Base-by-base conservation (phyloP, 2,113 vertebrate species). In the Brachionichthys hirsutus region DNA sequence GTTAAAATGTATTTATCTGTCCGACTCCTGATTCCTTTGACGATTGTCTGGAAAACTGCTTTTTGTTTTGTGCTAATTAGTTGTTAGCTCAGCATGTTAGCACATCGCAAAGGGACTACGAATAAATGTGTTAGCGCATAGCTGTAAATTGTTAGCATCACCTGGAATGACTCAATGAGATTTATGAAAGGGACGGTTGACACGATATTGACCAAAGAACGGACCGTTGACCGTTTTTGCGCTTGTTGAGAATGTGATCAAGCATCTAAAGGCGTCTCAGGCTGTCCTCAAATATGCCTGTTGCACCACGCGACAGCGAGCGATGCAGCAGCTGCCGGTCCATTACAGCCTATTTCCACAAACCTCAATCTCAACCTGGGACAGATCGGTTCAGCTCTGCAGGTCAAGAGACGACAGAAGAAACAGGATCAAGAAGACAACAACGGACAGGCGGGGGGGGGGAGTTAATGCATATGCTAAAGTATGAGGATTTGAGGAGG, bases 321-420 rank as follows among this genome's bases (percentile, higher is more conserved):
- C 3, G 24, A 30, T 30, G 24, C 24, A 30, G 24, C 24, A 30
- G 24, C 24, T 30, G 1, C 5, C 1, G 24, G 24, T 30, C 24
- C 8, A 30, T 30, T 30, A 30, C 8, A 30, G 24, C 2, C 24
- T 8, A 30, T 30, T 30, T 30, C 24, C 24, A 30, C 1, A 30
- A 30, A 30, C 1, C 24, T 70, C 73, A 66, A 74, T 80, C 64
- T 59, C 53, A 62, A 42, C 16, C 50, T 19, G 10, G 15, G 30
- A 55, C 52, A 10, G 24, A 30, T 30, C 44, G 56, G 65, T 47
- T 67, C 56, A 70, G 61, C 60, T 48, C 48, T 15, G 6, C n/a
- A 40, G 53, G 66, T 62, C n/a, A 24, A 50, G 50, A 61, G 42
- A 52, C 7, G 34, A 72, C 50, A 24, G 38, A 69, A 36, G 35